A percentile compares a stretch with the other conserved stretches of the same genome.
Conservation (phyloP, 2,888 invertebrate species). For the Chironomus riparius region DNA sequence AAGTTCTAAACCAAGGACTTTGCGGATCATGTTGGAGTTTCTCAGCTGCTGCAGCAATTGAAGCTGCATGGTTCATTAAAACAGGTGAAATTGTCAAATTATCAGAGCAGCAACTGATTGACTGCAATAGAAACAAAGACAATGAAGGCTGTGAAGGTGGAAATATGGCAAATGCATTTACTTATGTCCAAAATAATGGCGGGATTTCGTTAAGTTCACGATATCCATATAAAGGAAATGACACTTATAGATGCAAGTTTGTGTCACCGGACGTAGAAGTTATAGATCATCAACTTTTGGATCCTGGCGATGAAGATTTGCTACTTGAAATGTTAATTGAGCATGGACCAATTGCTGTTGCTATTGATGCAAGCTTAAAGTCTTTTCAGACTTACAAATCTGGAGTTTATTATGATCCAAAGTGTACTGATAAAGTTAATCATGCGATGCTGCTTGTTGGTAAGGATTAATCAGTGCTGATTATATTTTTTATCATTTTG, state of each 20-base stretch:
- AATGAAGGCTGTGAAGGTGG: conserved; percentile 9
- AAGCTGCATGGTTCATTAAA: not conserved
- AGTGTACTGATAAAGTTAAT: not conserved
- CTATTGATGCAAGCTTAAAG: not conserved
- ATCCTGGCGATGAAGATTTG: not conserved
- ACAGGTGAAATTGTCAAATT: not conserved
- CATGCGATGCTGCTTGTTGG: conserved; percentile 11
- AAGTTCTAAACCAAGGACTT: not conserved
- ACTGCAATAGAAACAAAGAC: not conserved
- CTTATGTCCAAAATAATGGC: not conserved
- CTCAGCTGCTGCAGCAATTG: conserved; percentile 1
- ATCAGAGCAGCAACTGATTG: conserved; percentile 2
- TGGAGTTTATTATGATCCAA: not conserved
- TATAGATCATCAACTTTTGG: not conserved
- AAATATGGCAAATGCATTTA: not conserved
- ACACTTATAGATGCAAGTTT: not conserved
- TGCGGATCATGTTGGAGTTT: not conserved
- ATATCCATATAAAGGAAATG: conserved; percentile 15
- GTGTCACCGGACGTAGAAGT: not conserved
- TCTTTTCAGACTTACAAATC: conserved; percentile 4
- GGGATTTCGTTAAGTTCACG: not conserved
- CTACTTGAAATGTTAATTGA: not conserved
- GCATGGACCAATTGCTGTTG: conserved; percentile 12
- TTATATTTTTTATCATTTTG: too few relatives aligned
- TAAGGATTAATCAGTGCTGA: not conserved